Evolutionary conservation across 92 coral and sea anemone genomes (phyloP).

Genomic region (Epizoanthus rinbou): DNA sequence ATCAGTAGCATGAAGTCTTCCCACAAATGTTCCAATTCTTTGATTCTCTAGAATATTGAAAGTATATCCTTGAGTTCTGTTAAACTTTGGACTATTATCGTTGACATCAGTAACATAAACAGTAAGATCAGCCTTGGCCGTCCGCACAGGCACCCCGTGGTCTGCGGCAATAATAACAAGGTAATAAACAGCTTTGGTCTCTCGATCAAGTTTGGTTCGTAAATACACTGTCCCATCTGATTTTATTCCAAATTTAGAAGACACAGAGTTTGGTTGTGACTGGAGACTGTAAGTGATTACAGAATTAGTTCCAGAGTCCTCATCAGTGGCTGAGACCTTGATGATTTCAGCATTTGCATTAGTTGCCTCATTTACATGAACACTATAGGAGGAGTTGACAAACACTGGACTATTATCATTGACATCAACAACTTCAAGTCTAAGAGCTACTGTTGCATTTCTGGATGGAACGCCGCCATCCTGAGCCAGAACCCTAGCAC

Average conservation of each 20-base stretch:
- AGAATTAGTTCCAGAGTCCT: conserved; percentile 86
- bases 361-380: conserved; percentile 63
- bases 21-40: conserved; percentile 71
- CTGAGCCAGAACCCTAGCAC: conserved; percentile 67
- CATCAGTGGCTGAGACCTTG: conserved; percentile 82
- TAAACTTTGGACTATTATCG: conserved; percentile 83
- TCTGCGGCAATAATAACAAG: conserved; percentile 74
- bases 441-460: conserved; percentile 62
- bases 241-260: conserved; percentile 71
- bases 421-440: conserved; percentile 79
- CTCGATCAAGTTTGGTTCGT: conserved; percentile 72
- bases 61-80: conserved; percentile 43
- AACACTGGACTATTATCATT: conserved; percentile 93
- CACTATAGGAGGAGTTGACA: conserved; percentile 62
- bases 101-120: conserved; percentile 85
- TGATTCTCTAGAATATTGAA: conserved; percentile 73
- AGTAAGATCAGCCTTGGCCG: conserved; percentile 66
- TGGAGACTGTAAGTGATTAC: conserved; percentile 70
- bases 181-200: conserved; percentile 60
- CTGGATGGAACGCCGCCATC: conserved; percentile 82
- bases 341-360: conserved; percentile 54
- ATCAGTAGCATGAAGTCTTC: conserved; percentile 77
- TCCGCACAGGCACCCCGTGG: conserved; percentile 74
- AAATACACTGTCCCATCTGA: conserved; percentile 74
- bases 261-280: conserved; percentile 49